These are phyloP conservation scores for Molossus alvarezi DNA, from an alignment of 2,797 vertebrate species.

Conservation along the genomic window DNA sequence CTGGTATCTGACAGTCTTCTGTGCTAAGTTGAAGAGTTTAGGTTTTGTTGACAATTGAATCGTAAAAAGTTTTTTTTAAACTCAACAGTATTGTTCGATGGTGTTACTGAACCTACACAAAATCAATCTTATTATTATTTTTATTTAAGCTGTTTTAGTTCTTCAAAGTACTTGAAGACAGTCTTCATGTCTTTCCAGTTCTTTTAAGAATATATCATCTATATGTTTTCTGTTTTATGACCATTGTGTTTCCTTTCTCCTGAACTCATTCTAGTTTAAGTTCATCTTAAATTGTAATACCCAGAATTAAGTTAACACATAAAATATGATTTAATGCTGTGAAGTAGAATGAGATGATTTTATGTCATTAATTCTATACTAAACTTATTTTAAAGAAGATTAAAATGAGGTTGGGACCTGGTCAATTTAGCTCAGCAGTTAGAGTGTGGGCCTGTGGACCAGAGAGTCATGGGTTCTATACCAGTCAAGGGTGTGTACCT, in stretches of 20 bases:
- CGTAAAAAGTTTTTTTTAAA: conserved; percentile 1
- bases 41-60: neutral
- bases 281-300: conserved; percentile 44
- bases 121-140: neutral
- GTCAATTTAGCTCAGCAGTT: too few relatives aligned
- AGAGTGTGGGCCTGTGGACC: too few relatives aligned
- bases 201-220: conserved; percentile 9
- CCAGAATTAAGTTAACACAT: conserved; percentile 1
- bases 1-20: neutral
- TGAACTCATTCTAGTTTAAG: conserved; percentile 9
- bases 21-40: neutral
- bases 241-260: neutral
- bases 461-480: too few relatives aligned
- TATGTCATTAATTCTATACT: neutral
- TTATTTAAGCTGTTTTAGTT: neutral
- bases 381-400: neutral
- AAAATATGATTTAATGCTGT: neutral
- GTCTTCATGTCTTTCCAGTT: neutral
- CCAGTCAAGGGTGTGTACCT: too few relatives aligned
- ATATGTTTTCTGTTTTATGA: neutral
- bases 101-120: neutral
- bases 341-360: neutral
- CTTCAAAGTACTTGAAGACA: neutral
- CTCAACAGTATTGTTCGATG: neutral
- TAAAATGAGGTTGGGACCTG: neutral